Evolutionary conservation across 2,888 invertebrate species (phyloP), one percentile per base, ranked within the genome.

Genomic region (Adelognathus sp.): DNA sequence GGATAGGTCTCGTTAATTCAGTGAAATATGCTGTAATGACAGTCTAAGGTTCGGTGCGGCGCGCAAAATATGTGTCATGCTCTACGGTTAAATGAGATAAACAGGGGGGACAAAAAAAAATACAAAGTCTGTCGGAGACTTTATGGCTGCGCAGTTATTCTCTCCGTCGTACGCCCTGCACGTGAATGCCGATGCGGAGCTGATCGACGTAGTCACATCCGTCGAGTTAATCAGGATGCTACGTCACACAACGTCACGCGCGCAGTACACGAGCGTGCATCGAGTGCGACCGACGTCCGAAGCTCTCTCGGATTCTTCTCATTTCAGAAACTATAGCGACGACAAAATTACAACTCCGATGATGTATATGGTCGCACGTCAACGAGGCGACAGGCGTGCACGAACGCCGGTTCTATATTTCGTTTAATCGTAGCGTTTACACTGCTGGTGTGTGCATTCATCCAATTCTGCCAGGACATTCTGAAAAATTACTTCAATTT

Each of bases 151-250:
- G 24, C 60, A 64, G 54, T 84, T 79, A 81, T 75, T 80, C 60
- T 74, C 75, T 69, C 16, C 44, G 77, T 73, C 74, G 61, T 73
- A 80, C 76, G 83, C 71, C 80, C 69, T 50, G 50, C 67, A 81
- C 66, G 79, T 63, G 79, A 84, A 83, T 80, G 81, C 74, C 76
- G 82, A 81, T 81, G 73, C 67, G 46, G 77, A 56, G 61, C 71
- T 66, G 74, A 72, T 61, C 76, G 80, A 83, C 85, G 88, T 87
- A 88, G 85, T 85, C 76, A 82, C 79, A n/a, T 76, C 70, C 84
- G 83, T 79, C 82, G 83, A 80, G 83, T 86, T 88, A 88, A 88
- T 88, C 86, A 88, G 88, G 88, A 88, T 87, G 85, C 86, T 63
- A 76, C 86, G 86, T 87, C 86, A 87, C 81, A 11, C n/a, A n/a